phyloP scores from a whole-genome alignment of 2,113 vertebrate genomes.

The Spilogale gracilis region DNA sequence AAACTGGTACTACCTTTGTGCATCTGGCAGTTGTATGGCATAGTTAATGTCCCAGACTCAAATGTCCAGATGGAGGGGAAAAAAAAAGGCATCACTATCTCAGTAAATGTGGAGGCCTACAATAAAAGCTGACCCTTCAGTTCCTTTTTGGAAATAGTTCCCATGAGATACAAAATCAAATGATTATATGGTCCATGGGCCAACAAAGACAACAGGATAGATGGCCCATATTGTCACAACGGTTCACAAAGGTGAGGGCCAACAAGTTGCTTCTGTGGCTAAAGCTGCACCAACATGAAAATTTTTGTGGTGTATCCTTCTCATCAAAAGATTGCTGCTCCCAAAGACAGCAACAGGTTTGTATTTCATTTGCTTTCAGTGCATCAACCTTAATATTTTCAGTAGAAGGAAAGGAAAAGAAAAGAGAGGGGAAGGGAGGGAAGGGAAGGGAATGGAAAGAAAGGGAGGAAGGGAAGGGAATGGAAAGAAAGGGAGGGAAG shows the following conservation, averaged over 20 bases:
- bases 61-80: constrained; percentile 23
- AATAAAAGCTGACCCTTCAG: constrained; percentile 20
- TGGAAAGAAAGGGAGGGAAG: background rate
- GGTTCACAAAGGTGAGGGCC: background rate
- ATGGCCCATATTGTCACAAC: background rate
- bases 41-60: constrained; percentile 39
- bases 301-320: constrained; percentile 36
- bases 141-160: constrained; percentile 57
- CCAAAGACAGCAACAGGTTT: constrained; percentile 14
- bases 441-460: too few relatives aligned
- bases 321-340: constrained; percentile 50
- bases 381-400: constrained; percentile 44
- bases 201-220: constrained; percentile 10
- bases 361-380: constrained; percentile 31
- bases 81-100: constrained; percentile 45
- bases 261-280: background rate
- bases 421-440: background rate
- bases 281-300: constrained; percentile 25
- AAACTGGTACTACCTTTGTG: background rate
- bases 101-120: constrained; percentile 9
- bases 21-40: background rate
- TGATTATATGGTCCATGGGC: constrained; percentile 20
- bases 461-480: background rate
- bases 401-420: background rate
- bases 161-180: constrained; percentile 46